A percentile compares a stretch with the other conserved stretches of the same genome.
phyloP scores from a whole-genome alignment of 1,140 invertebrate species.

The Anadara kagoshimensis region DNA sequence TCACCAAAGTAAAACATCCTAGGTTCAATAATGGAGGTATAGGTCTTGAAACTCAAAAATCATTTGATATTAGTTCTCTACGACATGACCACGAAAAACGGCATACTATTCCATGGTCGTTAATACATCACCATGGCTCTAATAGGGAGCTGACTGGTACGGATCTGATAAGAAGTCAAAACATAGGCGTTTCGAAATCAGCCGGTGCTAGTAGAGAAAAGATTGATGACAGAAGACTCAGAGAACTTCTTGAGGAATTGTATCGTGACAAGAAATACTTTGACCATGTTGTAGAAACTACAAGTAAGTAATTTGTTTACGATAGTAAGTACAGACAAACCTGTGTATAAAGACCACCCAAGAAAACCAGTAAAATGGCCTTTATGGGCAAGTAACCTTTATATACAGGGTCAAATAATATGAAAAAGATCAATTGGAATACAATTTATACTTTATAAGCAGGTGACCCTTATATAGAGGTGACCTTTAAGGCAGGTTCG shows the following conservation, averaged over 20 bases:
- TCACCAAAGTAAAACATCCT: slow-evolving; percentile 21
- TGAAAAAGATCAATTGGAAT: too few species aligned
- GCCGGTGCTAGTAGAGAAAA: slow-evolving; percentile 21
- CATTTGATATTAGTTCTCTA: not conserved
- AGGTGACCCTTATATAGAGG: too few species aligned
- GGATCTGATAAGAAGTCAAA: slow-evolving; percentile 2
- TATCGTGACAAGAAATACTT: slow-evolving; percentile 55
- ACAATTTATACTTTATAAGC: too few species aligned
- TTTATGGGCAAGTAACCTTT: too few species aligned
- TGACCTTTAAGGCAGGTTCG: too few species aligned
- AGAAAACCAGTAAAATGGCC: too few species aligned
- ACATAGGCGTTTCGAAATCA: slow-evolving; percentile 27
- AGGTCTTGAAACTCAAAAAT: slow-evolving; percentile 7
- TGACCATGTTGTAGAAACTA: slow-evolving; percentile 40
- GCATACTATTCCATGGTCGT: slow-evolving; percentile 38
- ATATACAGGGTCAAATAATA: too few species aligned
- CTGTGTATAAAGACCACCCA: too few species aligned
- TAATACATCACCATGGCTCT: slow-evolving; percentile 19
- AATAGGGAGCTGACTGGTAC: slow-evolving; percentile 17
- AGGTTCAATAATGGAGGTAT: slow-evolving; percentile 15
- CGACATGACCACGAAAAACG: slow-evolving; percentile 32
- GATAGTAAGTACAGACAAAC: too few species aligned
- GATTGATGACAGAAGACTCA: slow-evolving; percentile 39
- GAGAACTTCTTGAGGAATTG: slow-evolving; percentile 46
- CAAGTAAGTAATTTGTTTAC: slow-evolving; percentile 42